Base-by-base conservation (phyloP, 2,888 invertebrate genomes). In the Diarsia mendica region DNA sequence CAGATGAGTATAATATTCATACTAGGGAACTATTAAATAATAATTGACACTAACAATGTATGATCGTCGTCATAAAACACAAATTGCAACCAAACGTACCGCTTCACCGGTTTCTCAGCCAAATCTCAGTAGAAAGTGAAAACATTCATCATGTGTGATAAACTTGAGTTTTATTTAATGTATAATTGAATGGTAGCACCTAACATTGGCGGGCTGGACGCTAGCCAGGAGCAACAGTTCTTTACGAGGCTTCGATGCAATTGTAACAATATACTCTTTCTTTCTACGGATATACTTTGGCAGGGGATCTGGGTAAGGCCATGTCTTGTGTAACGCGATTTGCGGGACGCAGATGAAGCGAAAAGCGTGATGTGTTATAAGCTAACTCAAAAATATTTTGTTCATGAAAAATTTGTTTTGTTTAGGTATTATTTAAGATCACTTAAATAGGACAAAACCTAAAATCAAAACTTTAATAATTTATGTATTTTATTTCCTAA, bases 141-240 rank as follows among this genome's bases (percentile, higher is more conserved):
- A 67, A 39, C 74, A 86, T 85, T 75, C 53, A 81, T 85, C 76
- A 86, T 77, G 67, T 58, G 84, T 67, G 67, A 67, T 60, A 81
- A 79, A 79, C 55, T 74, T 67, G 53, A 67, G 64, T 82, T 79
- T 75, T 84, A 80, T 88, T 76, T 83, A 85, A 89, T 82, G 80
- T 75, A 76, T 89, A 89, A 90, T 89, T 88, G 88, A 89, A 88
- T 84, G 82, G 77, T 83, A 85, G 72, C 79, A 85, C 84, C 79
- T 73, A 75, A 68, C 65, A 53, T 23, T 68, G 72, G 23, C 60
- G 70, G 23, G 49, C 90, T 91, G 90, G 90, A 86, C 72, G 65
- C 58, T 23, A 44, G 90, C 90, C 90, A 91, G 87, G 85, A 86
- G 90, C 90, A 90, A 90, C 90, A 90, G 90, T 87, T 90, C 82